These are phyloP conservation scores for Anaspis maculata DNA, from an alignment of 2,888 invertebrate species.

Conservation along the genomic window DNA sequence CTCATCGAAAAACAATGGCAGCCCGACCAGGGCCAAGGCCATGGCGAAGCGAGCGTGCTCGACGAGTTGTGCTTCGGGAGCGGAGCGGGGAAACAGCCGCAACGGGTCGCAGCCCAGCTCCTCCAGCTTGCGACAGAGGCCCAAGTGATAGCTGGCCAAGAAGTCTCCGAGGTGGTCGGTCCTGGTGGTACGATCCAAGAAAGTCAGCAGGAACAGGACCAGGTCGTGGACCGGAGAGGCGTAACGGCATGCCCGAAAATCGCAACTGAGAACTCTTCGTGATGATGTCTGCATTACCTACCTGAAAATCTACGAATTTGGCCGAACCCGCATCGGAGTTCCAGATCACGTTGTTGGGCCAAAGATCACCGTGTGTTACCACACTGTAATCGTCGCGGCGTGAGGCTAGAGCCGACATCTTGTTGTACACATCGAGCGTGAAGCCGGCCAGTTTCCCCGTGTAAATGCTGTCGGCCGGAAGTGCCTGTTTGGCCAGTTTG, in stretches of 20 bases:
- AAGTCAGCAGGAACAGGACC: not conserved
- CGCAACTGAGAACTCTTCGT: too few relatives aligned
- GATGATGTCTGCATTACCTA: too few relatives aligned
- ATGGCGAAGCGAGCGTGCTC: not conserved
- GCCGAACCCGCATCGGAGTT: conserved; percentile 9
- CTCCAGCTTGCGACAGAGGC: not conserved
- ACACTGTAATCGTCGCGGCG: conserved; percentile 17
- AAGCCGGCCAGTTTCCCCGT: conserved; percentile 17
- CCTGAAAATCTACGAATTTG: conserved; percentile 21
- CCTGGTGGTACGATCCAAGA: not conserved
- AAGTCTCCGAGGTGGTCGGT: not conserved
- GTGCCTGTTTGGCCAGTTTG: conserved; percentile 12
- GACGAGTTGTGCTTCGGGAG: not conserved
- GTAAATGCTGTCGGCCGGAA: conserved; percentile 19
- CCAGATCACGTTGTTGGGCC: conserved; percentile 18
- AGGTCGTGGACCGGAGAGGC: not conserved
- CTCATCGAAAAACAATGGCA: not conserved
- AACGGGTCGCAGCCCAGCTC: not conserved
- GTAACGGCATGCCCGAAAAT: conserved; percentile 18
- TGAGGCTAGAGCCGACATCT: too few relatives aligned
- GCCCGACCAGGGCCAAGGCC: not conserved
- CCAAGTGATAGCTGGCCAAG: not conserved
- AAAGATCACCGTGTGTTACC: conserved; percentile 21
- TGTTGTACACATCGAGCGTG: conserved; percentile 10
- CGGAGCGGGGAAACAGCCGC: not conserved